Conservation (phyloP, 2,888 invertebrate genomes). For the Tetanocera ferruginea region DNA sequence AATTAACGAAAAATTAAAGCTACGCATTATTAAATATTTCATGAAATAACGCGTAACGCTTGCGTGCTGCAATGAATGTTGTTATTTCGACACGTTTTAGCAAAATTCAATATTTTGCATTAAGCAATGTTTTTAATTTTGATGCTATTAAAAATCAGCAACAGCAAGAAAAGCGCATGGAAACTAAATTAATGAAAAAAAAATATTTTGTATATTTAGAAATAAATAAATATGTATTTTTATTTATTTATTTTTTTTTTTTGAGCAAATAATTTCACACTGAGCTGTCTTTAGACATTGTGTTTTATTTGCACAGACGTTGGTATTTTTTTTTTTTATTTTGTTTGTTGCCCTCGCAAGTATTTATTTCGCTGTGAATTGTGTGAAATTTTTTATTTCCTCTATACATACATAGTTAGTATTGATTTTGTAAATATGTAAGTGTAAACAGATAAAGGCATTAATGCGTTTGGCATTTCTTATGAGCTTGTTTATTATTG, state of each 20-base stretch:
- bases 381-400: not conserved
- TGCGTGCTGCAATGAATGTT: not conserved
- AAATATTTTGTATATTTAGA: not conserved
- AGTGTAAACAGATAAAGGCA: not conserved
- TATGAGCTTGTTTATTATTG: not conserved
- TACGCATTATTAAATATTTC: no score
- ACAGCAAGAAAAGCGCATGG: not conserved
- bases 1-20: no score
- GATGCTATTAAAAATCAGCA: no score
- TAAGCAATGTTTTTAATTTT: not conserved
- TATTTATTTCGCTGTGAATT: not conserved
- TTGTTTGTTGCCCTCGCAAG: not conserved
- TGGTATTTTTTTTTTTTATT: not conserved
- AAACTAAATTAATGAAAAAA: not conserved
- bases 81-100: not conserved
- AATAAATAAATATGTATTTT: not conserved
- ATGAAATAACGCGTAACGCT: not conserved
- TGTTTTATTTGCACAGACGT: not conserved
- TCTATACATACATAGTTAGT: not conserved
- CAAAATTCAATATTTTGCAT: not conserved
- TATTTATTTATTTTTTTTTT: not conserved
- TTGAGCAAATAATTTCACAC: not conserved
- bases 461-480: not conserved
- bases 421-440: not conserved
- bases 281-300: not conserved